These are phyloP conservation scores for Monodelphis domestica DNA, from an alignment of 2,797 vertebrate species.

Conservation along the genomic window DNA sequence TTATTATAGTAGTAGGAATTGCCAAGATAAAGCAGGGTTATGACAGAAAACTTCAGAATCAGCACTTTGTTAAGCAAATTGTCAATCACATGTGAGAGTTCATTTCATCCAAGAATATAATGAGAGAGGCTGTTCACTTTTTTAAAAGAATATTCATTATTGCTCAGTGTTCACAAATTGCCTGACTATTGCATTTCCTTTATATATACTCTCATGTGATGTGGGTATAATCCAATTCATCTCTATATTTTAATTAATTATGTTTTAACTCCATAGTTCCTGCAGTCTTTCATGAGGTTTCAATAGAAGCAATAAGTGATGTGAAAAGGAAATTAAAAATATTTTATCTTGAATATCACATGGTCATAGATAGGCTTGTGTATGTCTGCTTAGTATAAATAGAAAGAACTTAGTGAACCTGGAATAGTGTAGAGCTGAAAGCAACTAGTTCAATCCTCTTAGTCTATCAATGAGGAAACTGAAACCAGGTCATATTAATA, in stretches of 20 bases:
- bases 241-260: not conserved
- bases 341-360: not conserved
- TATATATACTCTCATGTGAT: not conserved
- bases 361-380: not conserved
- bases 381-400: not conserved
- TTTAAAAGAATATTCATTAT: not conserved
- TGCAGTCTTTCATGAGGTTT: not conserved
- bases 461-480: not conserved
- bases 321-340: too few species aligned
- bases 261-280: not conserved
- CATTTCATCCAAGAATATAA: not conserved
- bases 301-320: too few species aligned
- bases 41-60: not conserved
- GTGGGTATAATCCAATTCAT: not conserved
- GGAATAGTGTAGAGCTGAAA: not conserved
- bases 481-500: too few species aligned
- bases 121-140: not conserved
- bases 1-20: not conserved
- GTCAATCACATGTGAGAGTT: not conserved
- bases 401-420: not conserved
- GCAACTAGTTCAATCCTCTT: not conserved
- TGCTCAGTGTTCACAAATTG: not conserved
- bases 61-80: not conserved
- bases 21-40: too few species aligned
- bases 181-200: not conserved